A percentile compares a stretch with the other conserved stretches of the same genome.
phyloP scores from a whole-genome alignment of 2,888 invertebrate species.

The Oxycera nigricornis region DNA sequence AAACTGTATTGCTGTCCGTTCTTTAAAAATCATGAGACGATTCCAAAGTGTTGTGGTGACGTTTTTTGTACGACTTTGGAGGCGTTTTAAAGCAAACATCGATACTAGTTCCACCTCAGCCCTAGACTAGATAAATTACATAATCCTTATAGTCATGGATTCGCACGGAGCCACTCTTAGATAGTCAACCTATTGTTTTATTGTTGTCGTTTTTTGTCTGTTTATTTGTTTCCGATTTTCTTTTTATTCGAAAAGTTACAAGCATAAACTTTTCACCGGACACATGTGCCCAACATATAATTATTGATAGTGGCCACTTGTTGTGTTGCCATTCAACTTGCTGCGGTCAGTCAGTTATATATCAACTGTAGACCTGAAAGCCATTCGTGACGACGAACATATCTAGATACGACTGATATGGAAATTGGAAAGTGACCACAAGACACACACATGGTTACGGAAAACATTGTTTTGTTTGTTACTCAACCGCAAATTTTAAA shows the following conservation, averaged over 20 bases:
- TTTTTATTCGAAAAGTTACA: neutral
- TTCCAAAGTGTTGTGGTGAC: too few relatives aligned
- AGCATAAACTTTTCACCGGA: neutral
- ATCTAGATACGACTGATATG: neutral
- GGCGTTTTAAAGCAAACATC: too few relatives aligned
- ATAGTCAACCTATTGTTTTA: conserved; percentile 15
- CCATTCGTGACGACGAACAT: neutral
- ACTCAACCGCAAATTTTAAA: conserved; percentile 2
- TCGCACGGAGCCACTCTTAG: too few relatives aligned
- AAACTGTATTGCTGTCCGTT: too few relatives aligned
- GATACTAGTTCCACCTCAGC: too few relatives aligned
- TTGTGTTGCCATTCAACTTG: neutral
- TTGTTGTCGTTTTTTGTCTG: too few relatives aligned
- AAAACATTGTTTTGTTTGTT: neutral
- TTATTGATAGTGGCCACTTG: neutral
- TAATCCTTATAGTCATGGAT: too few relatives aligned
- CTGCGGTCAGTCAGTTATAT: neutral
- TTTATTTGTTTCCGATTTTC: conserved; percentile 15
- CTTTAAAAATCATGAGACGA: too few relatives aligned
- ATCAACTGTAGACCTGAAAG: neutral
- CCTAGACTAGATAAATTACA: too few relatives aligned
- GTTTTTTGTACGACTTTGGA: too few relatives aligned
- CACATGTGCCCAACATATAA: too few relatives aligned
- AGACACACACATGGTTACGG: neutral
- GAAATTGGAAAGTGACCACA: conserved; percentile 8